These are phyloP conservation scores for Artemia sinica DNA, from an alignment of 2,888 invertebrate species.

Conservation along the genomic window DNA sequence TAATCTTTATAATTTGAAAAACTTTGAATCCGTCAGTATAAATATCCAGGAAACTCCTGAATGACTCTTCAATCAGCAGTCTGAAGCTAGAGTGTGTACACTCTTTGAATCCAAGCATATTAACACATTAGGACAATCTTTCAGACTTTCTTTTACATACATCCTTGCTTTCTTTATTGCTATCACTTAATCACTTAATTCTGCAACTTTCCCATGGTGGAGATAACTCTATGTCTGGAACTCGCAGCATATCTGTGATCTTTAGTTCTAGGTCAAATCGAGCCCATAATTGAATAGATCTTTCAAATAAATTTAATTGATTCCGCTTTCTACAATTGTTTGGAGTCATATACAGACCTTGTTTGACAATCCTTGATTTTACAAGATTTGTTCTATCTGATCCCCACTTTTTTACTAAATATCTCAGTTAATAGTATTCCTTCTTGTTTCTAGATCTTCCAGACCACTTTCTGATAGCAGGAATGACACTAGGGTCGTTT, in stretches of 20 bases:
- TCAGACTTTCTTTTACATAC: too few relatives aligned
- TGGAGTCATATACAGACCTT: background rate
- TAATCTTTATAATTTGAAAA: background rate
- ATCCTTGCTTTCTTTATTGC: too few relatives aligned
- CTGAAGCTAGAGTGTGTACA: too few relatives aligned
- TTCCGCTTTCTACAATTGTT: background rate
- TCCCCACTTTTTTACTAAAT: background rate
- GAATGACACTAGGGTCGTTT: background rate
- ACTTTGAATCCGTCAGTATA: background rate
- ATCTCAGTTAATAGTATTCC: background rate
- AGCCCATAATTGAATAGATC: background rate
- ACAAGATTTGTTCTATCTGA: background rate
- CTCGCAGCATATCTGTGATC: background rate
- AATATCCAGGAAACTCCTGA: background rate
- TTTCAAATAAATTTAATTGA: too few relatives aligned
- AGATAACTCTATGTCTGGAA: background rate
- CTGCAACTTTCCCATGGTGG: background rate
- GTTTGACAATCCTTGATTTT: background rate
- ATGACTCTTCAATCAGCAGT: background rate
- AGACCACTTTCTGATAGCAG: background rate
- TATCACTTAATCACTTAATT: background rate
- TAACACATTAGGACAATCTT: too few relatives aligned
- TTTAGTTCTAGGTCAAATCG: background rate
- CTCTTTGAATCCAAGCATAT: too few relatives aligned
- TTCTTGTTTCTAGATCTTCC: background rate